These are phyloP conservation scores for Gallinago nigripennis DNA, from an alignment of 2,797 vertebrate species.

Conservation along the genomic window DNA sequence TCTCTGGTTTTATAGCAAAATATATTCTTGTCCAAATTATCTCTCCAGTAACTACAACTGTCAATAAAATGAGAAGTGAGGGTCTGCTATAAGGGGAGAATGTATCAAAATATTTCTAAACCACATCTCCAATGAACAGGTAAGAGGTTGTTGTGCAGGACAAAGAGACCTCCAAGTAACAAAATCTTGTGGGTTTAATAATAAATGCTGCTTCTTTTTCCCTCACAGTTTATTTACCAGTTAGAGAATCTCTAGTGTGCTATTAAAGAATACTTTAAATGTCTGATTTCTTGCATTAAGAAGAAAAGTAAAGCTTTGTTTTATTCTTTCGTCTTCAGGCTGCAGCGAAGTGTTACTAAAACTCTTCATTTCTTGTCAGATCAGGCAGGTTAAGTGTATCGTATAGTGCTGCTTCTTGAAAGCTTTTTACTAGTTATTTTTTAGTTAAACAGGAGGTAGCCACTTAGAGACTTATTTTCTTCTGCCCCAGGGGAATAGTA, in stretches of 20 bases:
- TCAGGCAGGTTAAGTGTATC: conserved; percentile 35
- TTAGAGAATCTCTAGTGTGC: background rate
- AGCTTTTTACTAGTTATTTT: conserved; percentile 34
- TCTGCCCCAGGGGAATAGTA: background rate
- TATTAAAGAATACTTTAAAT: background rate
- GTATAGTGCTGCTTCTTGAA: conserved; percentile 23
- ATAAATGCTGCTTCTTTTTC: background rate
- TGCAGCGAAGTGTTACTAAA: conserved; percentile 36
- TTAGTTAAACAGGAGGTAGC: conserved; percentile 46
- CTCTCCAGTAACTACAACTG: background rate
- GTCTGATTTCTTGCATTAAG: background rate
- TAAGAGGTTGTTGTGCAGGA: background rate
- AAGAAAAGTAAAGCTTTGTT: conserved; percentile 32
- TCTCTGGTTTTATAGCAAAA: background rate
- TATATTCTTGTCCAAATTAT: background rate
- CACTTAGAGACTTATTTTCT: conserved; percentile 18
- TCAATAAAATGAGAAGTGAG: background rate
- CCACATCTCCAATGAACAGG: background rate
- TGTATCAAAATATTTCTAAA: background rate
- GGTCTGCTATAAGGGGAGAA: background rate
- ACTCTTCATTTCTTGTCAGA: conserved; percentile 42
- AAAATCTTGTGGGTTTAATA: background rate
- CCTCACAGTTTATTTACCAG: background rate
- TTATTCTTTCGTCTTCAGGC: conserved; percentile 26
- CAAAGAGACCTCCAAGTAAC: background rate